Conservation (phyloP, 2,797 vertebrate genomes). For the Botia kubotai region DNA sequence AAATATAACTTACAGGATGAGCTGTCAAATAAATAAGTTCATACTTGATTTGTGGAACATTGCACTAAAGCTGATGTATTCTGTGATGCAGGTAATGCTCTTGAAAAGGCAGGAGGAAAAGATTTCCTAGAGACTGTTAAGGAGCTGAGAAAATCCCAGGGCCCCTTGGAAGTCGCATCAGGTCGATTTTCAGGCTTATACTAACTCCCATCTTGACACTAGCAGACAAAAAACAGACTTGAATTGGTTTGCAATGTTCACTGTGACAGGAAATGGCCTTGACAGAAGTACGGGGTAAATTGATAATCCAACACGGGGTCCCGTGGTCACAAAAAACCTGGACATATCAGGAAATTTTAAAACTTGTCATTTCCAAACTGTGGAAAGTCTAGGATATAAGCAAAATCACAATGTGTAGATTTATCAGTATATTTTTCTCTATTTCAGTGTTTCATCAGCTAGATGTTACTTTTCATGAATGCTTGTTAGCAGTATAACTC, state of each 20-base stretch:
- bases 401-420: neutral
- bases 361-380: neutral
- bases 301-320: neutral
- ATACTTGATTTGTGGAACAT: neutral
- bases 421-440: too few relatives aligned
- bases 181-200: constrained; percentile 72
- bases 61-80: neutral
- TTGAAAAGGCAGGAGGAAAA: constrained; percentile 95
- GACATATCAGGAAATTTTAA: neutral
- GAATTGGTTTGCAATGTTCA: constrained; percentile 7
- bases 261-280: constrained; percentile 25
- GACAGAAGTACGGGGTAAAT: neutral
- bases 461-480: neutral
- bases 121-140: constrained; percentile 94
- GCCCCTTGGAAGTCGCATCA: constrained; percentile 93
- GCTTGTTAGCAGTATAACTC: neutral
- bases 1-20: neutral
- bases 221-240: constrained; percentile 17
- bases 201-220: neutral
- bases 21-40: neutral
- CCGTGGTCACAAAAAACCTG: too few relatives aligned
- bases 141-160: constrained; percentile 95
- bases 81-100: constrained; percentile 84
- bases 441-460: neutral
- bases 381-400: neutral